Conservation (phyloP, 2,888 invertebrate genomes). For the Philhelius pedissequus region DNA sequence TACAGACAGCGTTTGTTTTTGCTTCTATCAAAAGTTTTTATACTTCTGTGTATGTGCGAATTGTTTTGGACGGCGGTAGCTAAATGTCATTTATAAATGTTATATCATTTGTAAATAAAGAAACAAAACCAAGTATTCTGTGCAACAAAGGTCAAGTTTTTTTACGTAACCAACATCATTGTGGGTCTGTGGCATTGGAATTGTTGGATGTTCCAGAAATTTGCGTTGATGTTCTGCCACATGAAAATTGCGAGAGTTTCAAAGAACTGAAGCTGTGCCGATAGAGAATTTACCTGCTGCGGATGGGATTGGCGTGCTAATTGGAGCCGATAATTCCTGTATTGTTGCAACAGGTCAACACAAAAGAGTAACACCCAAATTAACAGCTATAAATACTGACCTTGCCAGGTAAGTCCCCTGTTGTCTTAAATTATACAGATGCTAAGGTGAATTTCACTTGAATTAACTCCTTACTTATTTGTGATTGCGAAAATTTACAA, state of each 20-base stretch:
- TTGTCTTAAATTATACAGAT: constrained; percentile 3
- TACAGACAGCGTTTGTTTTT: constrained; percentile 14
- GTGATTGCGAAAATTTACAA: constrained; percentile 7
- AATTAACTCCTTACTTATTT: background rate
- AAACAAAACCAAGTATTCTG: background rate
- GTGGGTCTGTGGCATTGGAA: background rate
- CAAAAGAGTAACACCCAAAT: background rate
- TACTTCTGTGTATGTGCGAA: constrained; percentile 19
- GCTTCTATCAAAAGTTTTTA: background rate
- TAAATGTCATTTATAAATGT: constrained; percentile 12
- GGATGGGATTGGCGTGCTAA: constrained; percentile 11
- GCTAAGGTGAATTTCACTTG: background rate
- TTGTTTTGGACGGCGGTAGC: constrained; percentile 1
- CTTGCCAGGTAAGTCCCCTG: constrained; percentile 9
- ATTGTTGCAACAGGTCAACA: constrained; percentile 13
- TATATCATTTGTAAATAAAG: constrained; percentile 7
- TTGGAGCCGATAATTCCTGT: constrained; percentile 20
- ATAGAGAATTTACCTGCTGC: background rate
- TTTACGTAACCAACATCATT: constrained; percentile 4
- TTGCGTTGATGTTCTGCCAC: constrained; percentile 14
- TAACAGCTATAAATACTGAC: constrained; percentile 23
- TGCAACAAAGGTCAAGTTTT: background rate
- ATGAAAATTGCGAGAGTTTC: background rate
- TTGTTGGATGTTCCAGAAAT: constrained; percentile 29
- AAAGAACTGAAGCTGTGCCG: background rate